Base-by-base conservation (phyloP, 2,113 vertebrate genomes). In the human (Homo sapiens) region DNA sequence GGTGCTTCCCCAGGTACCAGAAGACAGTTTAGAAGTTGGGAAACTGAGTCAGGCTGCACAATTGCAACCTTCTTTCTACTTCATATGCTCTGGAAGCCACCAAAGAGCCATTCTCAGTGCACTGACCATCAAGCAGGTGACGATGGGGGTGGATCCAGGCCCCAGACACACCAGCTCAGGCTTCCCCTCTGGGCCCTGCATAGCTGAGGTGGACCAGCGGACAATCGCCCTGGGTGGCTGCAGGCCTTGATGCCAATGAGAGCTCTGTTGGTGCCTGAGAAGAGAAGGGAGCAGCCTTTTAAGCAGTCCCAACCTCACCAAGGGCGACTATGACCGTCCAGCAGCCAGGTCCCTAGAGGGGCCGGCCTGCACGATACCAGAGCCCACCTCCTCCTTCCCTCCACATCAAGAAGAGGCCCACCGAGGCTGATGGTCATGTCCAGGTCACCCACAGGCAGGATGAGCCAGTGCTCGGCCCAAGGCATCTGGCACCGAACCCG, bases 11-110 rank as follows among this genome's bases (percentile, higher is more conserved):
- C 98, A 99, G 99, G 52, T 99, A 99, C 99, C 99, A 99, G 98
- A 99, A 99, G 0, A 99, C 99, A 0, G 99, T 99, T 98, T 99
- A 99, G 2, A 99, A 99, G 99, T 99, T 99, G 81, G 99, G 99
- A 97, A 99, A 99, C 96, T 99, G 99, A 89, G 99, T 99, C 98
- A 99, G 99, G 75, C 99, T 99, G 98, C 99, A 99, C 40, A 99
- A 99, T 98, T 99, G 99, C 98, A 99, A 98, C 94, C 99, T 98
- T 97, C 99, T 99, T 98, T 99, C 99, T 52, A 99, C 99, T 98
- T 99, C 99, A n/a, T 99, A 99, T 0, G 99, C 99, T 99, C 99
- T 99, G 99, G 93, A 98, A 98, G 38, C 98, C 96, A 99, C 89
- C 98, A 57, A 72, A 98, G 97, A 90, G 45, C 9, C 78, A 12